Conservation (phyloP, 2,797 vertebrate genomes). For the Choloepus didactylus region DNA sequence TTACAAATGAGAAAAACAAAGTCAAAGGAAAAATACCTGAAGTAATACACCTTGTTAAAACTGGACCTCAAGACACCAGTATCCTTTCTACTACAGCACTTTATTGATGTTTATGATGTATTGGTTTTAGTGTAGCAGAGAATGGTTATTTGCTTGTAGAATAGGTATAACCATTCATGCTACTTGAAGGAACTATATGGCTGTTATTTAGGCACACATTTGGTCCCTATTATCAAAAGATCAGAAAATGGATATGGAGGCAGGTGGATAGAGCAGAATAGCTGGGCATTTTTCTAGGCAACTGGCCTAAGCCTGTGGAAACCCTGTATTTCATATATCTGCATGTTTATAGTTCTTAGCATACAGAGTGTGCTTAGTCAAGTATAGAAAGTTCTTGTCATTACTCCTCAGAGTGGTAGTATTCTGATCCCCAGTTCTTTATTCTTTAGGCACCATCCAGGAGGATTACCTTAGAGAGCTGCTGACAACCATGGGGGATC, state of each 20-base stretch:
- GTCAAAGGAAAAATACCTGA: not conserved
- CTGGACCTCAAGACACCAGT: not conserved
- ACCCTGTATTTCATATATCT: not conserved
- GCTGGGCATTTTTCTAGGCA: not conserved
- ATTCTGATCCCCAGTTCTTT: not conserved
- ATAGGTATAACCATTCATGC: not conserved
- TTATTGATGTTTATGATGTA: not conserved
- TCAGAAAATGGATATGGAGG: not conserved
- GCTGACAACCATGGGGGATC: slow-evolving; percentile 98
- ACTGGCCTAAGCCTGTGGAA: not conserved
- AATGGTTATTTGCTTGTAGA: not conserved
- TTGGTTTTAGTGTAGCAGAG: not conserved
- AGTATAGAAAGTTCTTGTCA: not conserved
- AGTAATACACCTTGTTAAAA: slow-evolving; percentile 37
- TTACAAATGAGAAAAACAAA: not conserved
- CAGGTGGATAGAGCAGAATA: not conserved
- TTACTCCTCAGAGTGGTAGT: not conserved
- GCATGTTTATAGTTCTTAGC: not conserved
- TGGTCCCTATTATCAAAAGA: not conserved
- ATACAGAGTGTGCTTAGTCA: not conserved
- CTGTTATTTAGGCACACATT: not conserved
- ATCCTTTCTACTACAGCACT: not conserved
- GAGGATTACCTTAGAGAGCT: slow-evolving; percentile 98
- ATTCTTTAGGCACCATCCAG: slow-evolving; percentile 92
- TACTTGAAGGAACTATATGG: not conserved